A percentile compares a stretch with the other conserved stretches of the same genome.
Evolutionary conservation across 92 coral and sea anemone species (phyloP).

Genomic region (Blastomussa wellsi): DNA sequence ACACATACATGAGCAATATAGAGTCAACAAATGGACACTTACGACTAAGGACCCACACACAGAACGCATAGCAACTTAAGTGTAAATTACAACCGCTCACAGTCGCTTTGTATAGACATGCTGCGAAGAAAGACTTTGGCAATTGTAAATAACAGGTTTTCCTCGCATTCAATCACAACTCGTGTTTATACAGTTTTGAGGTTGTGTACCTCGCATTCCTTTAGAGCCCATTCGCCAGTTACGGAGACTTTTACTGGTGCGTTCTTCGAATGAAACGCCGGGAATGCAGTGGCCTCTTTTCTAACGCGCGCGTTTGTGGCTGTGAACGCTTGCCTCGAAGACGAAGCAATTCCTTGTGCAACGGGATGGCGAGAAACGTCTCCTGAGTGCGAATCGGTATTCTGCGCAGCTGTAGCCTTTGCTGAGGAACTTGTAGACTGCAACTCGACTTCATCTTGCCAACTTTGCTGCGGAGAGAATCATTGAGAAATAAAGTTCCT

Average conservation of each 20-base stretch:
- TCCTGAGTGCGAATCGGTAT: slow-evolving; percentile 48
- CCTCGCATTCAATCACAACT: background rate
- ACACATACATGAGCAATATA: slow-evolving; percentile 6
- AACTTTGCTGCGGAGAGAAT: slow-evolving; percentile 71
- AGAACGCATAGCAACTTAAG: slow-evolving; percentile 1
- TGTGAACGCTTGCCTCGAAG: slow-evolving; percentile 71
- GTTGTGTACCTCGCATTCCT: slow-evolving; percentile 77
- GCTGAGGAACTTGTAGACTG: slow-evolving; percentile 76
- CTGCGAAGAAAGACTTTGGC: background rate
- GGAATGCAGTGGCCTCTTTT: slow-evolving; percentile 55
- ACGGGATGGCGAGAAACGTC: slow-evolving; percentile 66
- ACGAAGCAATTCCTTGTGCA: slow-evolving; percentile 56
- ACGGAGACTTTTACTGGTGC: slow-evolving; percentile 88
- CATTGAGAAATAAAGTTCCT: slow-evolving; percentile 7
- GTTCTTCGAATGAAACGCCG: slow-evolving; percentile 76
- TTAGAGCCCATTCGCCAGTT: slow-evolving; percentile 91
- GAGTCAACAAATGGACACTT: slow-evolving; percentile 3
- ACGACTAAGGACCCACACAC: background rate
- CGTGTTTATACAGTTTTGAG: background rate
- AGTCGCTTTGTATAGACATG: background rate
- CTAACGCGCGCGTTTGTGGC: slow-evolving; percentile 36
- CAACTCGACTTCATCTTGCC: slow-evolving; percentile 76
- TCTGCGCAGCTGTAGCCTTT: slow-evolving; percentile 75
- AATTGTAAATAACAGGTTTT: slow-evolving; percentile 2
- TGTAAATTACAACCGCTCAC: background rate